Evolutionary conservation across 2,113 vertebrate genomes (phyloP).

Genomic region (Brienomyrus brachyistius): DNA sequence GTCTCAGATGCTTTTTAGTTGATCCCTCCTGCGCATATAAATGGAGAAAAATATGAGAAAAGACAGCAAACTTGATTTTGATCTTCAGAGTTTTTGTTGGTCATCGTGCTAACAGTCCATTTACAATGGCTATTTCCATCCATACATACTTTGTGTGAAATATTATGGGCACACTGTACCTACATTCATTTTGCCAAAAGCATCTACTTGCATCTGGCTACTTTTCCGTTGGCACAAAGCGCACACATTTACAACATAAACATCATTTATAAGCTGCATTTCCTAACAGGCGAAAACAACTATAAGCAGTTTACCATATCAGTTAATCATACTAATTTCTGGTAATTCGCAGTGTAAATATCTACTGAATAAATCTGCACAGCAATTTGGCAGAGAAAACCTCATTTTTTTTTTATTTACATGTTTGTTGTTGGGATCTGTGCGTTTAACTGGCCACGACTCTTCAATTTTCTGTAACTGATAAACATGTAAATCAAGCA

Average conservation of each 20-base stretch:
- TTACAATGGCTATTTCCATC: not conserved
- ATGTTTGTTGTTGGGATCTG: not conserved
- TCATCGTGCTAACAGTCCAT: not conserved
- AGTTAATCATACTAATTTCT: not conserved
- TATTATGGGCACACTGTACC: not conserved
- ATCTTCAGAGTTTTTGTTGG: not conserved
- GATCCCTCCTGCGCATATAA: not conserved
- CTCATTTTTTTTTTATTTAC: not conserved
- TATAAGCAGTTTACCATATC: not conserved
- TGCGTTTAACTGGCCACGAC: not conserved
- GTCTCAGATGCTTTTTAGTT: not conserved
- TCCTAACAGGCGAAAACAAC: not conserved
- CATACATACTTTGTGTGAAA: not conserved
- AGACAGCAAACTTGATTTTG: conserved; percentile 8
- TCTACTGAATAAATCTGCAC: not conserved
- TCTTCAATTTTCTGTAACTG: not conserved
- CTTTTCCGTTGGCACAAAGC: not conserved
- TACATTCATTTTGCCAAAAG: not conserved
- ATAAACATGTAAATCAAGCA: not conserved
- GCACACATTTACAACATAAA: not conserved
- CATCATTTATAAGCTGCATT: not conserved
- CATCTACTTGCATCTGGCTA: not conserved
- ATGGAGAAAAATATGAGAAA: not conserved
- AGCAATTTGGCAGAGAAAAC: not conserved
- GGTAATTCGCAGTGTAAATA: not conserved